Conservation (phyloP, 2,888 invertebrate genomes). For the Nemoura dubitans region DNA sequence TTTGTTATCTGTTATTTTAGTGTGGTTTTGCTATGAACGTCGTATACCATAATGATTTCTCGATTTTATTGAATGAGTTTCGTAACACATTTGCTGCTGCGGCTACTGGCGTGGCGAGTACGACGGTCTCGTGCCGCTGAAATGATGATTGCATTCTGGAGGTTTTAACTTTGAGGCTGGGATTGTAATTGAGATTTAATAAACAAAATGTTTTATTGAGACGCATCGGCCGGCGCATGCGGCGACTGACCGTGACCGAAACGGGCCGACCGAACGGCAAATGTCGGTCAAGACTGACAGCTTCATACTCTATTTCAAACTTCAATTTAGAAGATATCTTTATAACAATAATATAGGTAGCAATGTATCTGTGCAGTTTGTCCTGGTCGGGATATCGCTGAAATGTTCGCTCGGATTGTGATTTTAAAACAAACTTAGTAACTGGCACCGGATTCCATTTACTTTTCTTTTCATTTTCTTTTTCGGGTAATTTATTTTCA, state of each 20-base stretch:
- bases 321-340: conserved; percentile 12
- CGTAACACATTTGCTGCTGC: no score
- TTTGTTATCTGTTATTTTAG: neutral
- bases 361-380: neutral
- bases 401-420: neutral
- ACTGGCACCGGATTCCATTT: no score
- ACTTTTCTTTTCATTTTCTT: neutral
- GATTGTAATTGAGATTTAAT: neutral
- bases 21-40: no score
- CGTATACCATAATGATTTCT: no score
- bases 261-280: neutral
- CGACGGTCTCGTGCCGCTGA: neutral
- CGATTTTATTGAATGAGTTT: no score
- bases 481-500: conserved; percentile 2
- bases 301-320: conserved; percentile 12
- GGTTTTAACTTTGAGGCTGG: neutral
- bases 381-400: neutral
- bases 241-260: neutral
- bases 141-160: neutral
- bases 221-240: neutral
- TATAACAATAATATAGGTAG: neutral
- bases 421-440: neutral
- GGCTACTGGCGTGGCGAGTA: neutral
- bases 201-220: neutral
- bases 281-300: neutral